These are phyloP conservation scores for Noctua fimbriata DNA, from an alignment of 2,888 invertebrate genomes.

Conservation along the genomic window DNA sequence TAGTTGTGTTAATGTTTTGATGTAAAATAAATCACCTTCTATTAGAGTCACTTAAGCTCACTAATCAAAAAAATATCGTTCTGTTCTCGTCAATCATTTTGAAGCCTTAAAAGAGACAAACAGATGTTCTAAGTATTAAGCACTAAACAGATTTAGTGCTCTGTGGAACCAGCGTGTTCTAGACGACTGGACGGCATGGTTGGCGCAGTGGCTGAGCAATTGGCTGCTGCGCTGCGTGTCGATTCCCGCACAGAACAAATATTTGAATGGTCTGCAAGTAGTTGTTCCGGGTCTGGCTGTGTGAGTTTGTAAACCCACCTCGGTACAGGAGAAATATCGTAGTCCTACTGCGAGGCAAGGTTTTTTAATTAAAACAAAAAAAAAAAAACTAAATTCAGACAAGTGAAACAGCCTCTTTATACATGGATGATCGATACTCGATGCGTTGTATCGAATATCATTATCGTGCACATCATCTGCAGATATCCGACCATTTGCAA, in stretches of 20 bases:
- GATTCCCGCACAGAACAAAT: not conserved
- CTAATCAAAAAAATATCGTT: not conserved
- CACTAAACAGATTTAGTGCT: not conserved
- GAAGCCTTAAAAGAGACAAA: too few species aligned
- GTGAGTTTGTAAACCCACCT: not conserved
- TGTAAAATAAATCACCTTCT: not conserved
- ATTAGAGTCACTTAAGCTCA: not conserved
- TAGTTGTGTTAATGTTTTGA: not conserved
- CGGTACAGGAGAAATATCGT: too few species aligned
- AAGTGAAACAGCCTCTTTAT: not conserved
- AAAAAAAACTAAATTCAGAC: not conserved
- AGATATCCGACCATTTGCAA: constrained; percentile 19
- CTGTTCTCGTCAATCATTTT: too few species aligned
- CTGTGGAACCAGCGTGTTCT: not conserved
- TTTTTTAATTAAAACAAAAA: not conserved
- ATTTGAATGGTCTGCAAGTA: not conserved
- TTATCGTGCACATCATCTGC: constrained; percentile 40
- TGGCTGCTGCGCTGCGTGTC: too few species aligned
- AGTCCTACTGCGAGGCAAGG: too few species aligned
- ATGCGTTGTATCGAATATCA: constrained; percentile 51
- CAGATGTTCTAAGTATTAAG: not conserved
- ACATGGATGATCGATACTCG: constrained; percentile 46
- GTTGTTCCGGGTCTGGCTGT: not conserved
- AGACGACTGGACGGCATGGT: not conserved
- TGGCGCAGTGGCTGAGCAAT: too few species aligned